These are phyloP conservation scores for Ametastegia equiseti DNA, from an alignment of 2,888 invertebrate species.

Conservation along the genomic window DNA sequence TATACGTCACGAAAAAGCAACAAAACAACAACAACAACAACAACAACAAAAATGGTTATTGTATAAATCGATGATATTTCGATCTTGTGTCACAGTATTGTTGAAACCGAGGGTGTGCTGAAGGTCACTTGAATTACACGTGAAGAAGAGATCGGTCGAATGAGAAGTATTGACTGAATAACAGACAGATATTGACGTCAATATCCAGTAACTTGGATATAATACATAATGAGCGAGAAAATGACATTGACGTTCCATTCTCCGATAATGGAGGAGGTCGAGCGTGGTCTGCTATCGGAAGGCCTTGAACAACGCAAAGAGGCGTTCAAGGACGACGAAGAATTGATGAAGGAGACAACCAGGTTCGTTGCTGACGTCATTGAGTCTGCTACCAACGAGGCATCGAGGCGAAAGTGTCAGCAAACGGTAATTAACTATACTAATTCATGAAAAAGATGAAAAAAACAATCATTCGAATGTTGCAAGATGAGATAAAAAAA, in stretches of 20 bases:
- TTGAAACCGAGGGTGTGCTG: no score
- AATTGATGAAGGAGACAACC: slow-evolving; percentile 76
- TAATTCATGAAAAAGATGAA: background rate
- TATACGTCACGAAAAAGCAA: no score
- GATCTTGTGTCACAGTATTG: no score
- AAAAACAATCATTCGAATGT: no score
- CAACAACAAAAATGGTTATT: no score
- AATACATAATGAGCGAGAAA: slow-evolving; percentile 62
- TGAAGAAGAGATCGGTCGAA: background rate
- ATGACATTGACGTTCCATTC: slow-evolving; percentile 66
- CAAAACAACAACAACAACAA: no score
- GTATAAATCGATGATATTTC: no score
- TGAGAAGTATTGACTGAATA: slow-evolving; percentile 2
- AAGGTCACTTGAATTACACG: no score
- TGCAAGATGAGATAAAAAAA: background rate
- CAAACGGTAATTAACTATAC: slow-evolving; percentile 62
- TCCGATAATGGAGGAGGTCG: slow-evolving; percentile 67
- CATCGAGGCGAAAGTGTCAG: slow-evolving; percentile 69
- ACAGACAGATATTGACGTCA: background rate
- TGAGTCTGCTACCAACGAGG: slow-evolving; percentile 75
- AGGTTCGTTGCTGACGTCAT: slow-evolving; percentile 77
- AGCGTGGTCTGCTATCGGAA: slow-evolving; percentile 63
- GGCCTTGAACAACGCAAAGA: slow-evolving; percentile 71
- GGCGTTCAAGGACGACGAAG: slow-evolving; percentile 74
- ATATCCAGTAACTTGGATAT: background rate